phyloP scores from a whole-genome alignment of 1,140 invertebrate genomes.

The Aplysia californica region DNA sequence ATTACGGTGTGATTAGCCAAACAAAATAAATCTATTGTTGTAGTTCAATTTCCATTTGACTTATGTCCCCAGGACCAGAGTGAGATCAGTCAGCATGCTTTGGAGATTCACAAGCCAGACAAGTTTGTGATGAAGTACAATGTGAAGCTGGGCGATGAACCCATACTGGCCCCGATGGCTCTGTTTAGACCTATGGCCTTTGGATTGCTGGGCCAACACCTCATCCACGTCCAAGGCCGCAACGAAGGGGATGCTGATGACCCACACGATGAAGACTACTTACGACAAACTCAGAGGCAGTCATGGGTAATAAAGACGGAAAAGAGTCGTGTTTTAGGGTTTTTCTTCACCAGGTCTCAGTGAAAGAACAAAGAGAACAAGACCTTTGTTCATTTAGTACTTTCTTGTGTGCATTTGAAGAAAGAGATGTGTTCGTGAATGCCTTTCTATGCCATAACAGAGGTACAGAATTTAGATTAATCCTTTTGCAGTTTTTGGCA shows the following conservation, averaged over 20 bases:
- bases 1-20: too few relatives aligned
- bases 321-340: neutral
- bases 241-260: constrained; percentile 89
- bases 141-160: constrained; percentile 88
- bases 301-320: constrained; percentile 26
- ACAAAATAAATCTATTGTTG: neutral
- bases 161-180: constrained; percentile 88
- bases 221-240: constrained; percentile 76
- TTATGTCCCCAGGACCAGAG: constrained; percentile 85
- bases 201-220: constrained; percentile 80
- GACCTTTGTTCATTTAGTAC: too few relatives aligned
- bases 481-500: too few relatives aligned
- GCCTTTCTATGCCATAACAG: too few relatives aligned
- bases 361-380: too few relatives aligned
- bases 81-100: constrained; percentile 84
- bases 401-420: too few relatives aligned
- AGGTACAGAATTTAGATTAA: too few relatives aligned
- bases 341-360: too few relatives aligned
- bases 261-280: constrained; percentile 92
- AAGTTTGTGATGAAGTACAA: constrained; percentile 81
- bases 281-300: constrained; percentile 66
- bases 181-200: constrained; percentile 91
- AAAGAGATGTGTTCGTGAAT: too few relatives aligned
- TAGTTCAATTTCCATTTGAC: too few relatives aligned
- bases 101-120: constrained; percentile 80